Evolutionary conservation across 2,797 vertebrate genomes (phyloP), one percentile per base, ranked within the genome.

Genomic region (Tachyglossus aculeatus): DNA sequence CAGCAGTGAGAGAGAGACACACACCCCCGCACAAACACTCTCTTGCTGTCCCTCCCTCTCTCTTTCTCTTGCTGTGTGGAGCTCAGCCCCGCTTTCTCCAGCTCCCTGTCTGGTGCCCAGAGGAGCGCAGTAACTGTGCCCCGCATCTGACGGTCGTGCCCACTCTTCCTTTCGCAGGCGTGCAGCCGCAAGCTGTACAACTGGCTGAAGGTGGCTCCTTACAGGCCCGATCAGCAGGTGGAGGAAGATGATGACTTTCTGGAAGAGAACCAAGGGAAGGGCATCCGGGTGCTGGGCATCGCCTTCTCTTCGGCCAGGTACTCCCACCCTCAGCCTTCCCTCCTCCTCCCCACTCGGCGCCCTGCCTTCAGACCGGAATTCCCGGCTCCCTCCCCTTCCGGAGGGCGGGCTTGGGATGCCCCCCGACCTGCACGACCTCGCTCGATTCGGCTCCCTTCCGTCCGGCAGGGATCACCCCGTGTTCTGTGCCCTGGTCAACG

Each of bases 201-300:
- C 91, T 99, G 96, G 95, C 92, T 99, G 14, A 99, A 98, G 60
- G 97, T 99, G 71, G 93, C 97, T 19, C 94, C 98, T 0, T 99
- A 98, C 86, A 93, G 96, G 22, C 98, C 98, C 1, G 98, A 99
- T 88, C 98, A 98, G 72, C 97, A 99, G 79, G 95, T 97, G 27
- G 98, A 99, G 71, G 98, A 99, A 83, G 98, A 99, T 0, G 98
- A 99, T 14, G 98, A 99, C 81, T 95, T 99, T 57, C 98, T 99
- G 97, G 98, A 99, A 72, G 98, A 99, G 69, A 95, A 89, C 78
- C 98, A 97, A 85, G 96, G 96, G 36, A 99, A 99, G 79, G 98
- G 98, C 65, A 97, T 99, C 75, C 90, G 97, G 1, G 98, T 99
- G 51, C 85, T 99, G 10, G 98, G 98, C 74, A 95, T 99, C 61